phyloP scores from a whole-genome alignment of 1,140 invertebrate genomes.

The Spodoptera litura region DNA sequence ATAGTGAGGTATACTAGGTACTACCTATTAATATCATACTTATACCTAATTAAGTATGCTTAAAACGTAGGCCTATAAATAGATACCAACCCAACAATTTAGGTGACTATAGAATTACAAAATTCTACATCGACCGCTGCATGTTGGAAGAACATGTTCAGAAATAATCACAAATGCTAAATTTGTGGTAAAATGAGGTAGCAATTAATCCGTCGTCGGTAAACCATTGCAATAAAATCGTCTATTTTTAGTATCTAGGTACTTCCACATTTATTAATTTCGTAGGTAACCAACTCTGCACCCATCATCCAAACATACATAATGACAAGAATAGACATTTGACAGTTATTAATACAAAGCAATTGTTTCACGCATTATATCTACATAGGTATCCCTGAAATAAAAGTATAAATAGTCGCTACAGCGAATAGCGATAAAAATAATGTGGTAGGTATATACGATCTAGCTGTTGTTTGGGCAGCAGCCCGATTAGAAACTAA shows the following conservation, averaged over 20 bases:
- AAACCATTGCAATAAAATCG: background rate
- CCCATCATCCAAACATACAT: background rate
- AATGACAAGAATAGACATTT: conserved; percentile 28
- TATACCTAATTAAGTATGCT: too few relatives aligned
- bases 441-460: conserved; percentile 52
- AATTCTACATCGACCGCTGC: too few relatives aligned
- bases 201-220: background rate
- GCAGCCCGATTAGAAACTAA: conserved; percentile 56
- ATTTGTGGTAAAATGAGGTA: background rate
- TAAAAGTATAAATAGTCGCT: conserved; percentile 70
- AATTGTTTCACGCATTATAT: conserved; percentile 55
- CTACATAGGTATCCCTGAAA: conserved; percentile 47
- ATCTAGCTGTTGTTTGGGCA: conserved; percentile 58
- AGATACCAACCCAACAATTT: too few relatives aligned
- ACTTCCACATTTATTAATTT: background rate
- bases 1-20: too few relatives aligned
- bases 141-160: background rate
- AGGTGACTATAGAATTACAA: too few relatives aligned
- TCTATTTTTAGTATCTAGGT: conserved; percentile 15
- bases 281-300: background rate
- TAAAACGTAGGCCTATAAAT: too few relatives aligned
- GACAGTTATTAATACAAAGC: conserved; percentile 55
- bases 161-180: background rate
- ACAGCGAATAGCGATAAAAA: conserved; percentile 67
- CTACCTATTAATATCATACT: too few relatives aligned